Base-by-base conservation (phyloP, 92 coral and sea anemone species). In the Metridium senile region DNA sequence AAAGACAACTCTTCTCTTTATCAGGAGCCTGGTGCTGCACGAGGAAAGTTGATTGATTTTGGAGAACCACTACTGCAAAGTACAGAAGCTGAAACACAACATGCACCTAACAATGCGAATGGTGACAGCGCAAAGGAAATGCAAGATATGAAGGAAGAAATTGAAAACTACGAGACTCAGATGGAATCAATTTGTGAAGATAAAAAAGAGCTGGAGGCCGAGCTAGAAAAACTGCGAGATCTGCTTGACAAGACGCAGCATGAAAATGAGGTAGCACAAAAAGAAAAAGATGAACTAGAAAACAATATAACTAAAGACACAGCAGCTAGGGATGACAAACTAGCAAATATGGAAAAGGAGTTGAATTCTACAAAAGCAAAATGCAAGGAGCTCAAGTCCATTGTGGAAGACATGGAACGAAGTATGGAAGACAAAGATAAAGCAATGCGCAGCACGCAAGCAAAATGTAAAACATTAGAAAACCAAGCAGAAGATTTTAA, bases 281-380 rank as follows among this genome's bases (percentile, higher is more conserved):
- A 33, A 26, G 62, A 54, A 9, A 70, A 33, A 22, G 76, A 81
- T 51, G 93, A 83, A 19, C 17, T 79, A 21, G 78, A 91, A 51
- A 82, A 82, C 22, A 83, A 61, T n/a, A 64, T 80, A 81, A 82
- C 70, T 74, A 74, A 91, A 20, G 97, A 89, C 69, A 56, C 81
- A 25, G 35, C 77, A 30, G 85, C 79, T 11, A 91, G 85, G 46
- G 97, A 89, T 34, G 80, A 70, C 33, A 89, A 86, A 28, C 75
- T 91, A 74, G 70, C 65, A 22, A 77, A 71, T 66, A 66, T 91
- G 66, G 93, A 91, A 52, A 78, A 89, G 26, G 91, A 91, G 71
- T 68, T 89, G 58, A 53, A 58, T 0, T 7, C 59, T 29, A 25
- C 73, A 19, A 79, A 70, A 54, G 21, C 43, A 16, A 59, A 58